Evolutionary conservation across 2,113 vertebrate genomes (phyloP).

Genomic region (Lagopus leucura): DNA sequence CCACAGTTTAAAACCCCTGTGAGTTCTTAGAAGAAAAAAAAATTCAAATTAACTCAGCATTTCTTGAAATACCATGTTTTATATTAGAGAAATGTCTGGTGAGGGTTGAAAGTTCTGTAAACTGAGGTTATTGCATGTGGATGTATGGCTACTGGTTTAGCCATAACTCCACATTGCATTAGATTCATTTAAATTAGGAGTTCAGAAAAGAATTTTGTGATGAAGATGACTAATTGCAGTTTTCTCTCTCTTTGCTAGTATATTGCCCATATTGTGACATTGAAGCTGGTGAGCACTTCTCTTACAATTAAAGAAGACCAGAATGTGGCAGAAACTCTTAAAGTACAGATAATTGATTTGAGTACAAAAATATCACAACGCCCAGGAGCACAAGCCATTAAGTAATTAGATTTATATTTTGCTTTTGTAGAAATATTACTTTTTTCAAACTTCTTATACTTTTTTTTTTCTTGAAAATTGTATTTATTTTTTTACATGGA

Average conservation of each 20-base stretch:
- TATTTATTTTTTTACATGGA: not conserved
- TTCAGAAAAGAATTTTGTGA: not conserved
- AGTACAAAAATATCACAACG: constrained; percentile 89
- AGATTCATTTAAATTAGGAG: not conserved
- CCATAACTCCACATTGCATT: not conserved
- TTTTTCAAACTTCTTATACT: not conserved
- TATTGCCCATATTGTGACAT: constrained; percentile 85
- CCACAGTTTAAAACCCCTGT: not conserved
- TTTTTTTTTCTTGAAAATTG: not conserved
- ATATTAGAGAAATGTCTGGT: not conserved
- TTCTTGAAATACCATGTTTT: not conserved
- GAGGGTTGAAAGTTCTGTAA: not conserved
- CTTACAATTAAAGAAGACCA: constrained; percentile 88
- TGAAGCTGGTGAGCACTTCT: constrained; percentile 91
- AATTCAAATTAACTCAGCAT: not conserved
- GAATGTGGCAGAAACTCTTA: constrained; percentile 89
- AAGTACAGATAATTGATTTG: constrained; percentile 92
- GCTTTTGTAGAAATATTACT: not conserved
- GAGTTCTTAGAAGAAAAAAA: not conserved
- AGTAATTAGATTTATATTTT: constrained; percentile 77
- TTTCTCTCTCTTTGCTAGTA: constrained; percentile 82
- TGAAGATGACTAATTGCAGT: not conserved
- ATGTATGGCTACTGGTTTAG: not conserved
- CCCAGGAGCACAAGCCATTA: constrained; percentile 94
- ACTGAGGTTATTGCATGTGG: not conserved